These are phyloP conservation scores for Hemibagrus wyckioides DNA, from an alignment of 2,113 vertebrate genomes.

Conservation along the genomic window DNA sequence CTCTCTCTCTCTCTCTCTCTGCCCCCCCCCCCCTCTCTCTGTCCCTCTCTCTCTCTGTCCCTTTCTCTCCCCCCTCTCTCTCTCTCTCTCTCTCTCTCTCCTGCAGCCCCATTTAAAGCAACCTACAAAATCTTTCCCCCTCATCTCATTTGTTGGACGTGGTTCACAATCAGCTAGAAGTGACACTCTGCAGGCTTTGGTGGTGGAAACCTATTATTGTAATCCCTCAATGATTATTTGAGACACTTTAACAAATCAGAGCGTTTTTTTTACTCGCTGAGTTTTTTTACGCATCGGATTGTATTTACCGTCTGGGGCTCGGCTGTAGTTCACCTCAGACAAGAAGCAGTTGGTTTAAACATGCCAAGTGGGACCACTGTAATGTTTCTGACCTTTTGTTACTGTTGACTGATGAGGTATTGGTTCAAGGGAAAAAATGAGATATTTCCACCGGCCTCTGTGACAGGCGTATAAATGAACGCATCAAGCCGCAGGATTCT, in stretches of 20 bases:
- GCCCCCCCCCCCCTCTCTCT: background rate
- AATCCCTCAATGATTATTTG: conserved; percentile 16
- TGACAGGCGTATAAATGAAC: conserved; percentile 59
- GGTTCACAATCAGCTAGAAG: conserved; percentile 6
- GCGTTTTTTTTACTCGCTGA: background rate
- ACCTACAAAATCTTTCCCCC: conserved; percentile 16
- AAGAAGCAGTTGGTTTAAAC: conserved; percentile 44
- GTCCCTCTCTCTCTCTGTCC: background rate
- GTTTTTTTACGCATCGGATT: conserved; percentile 27
- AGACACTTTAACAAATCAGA: conserved; percentile 14
- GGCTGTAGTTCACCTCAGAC: conserved; percentile 45
- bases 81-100: background rate
- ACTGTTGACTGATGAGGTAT: conserved; percentile 56
- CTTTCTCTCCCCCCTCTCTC: background rate
- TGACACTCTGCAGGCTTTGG: conserved; percentile 5
- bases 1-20: conserved; percentile 1
- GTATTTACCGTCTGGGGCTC: conserved; percentile 44
- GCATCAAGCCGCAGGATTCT: conserved; percentile 51
- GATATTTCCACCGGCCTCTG: conserved; percentile 53
- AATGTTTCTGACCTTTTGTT: conserved; percentile 59
- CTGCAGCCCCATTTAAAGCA: background rate
- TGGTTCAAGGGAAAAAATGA: conserved; percentile 50
- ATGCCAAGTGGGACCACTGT: conserved; percentile 42
- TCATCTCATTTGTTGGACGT: conserved; percentile 12
- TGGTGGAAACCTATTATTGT: conserved; percentile 7